These are phyloP conservation scores for Nematostella vectensis DNA, from an alignment of 92 coral and sea anemone species.

Conservation along the genomic window DNA sequence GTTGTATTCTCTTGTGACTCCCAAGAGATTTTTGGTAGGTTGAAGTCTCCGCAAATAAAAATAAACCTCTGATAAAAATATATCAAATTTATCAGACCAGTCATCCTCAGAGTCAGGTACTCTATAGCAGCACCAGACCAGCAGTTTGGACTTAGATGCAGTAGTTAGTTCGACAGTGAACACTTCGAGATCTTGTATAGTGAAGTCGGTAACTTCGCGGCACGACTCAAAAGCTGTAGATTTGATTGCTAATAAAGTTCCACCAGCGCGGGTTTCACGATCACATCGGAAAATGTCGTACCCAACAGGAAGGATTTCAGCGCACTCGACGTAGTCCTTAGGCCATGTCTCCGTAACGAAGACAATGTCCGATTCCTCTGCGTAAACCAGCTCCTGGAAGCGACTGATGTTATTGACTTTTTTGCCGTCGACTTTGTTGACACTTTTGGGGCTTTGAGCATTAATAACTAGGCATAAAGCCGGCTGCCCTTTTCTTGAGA, in stretches of 20 bases:
- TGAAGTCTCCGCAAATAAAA: slow-evolving; percentile 6
- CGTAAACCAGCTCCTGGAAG: slow-evolving; percentile 43
- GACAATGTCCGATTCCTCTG: slow-evolving; percentile 36
- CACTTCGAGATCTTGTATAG: slow-evolving; percentile 16
- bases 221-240: too few species aligned
- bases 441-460: slow-evolving; percentile 40
- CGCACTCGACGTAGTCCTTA: slow-evolving; percentile 19
- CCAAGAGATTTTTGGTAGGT: slow-evolving; percentile 14
- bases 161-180: slow-evolving; percentile 11
- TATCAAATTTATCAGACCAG: slow-evolving; percentile 3
- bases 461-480: slow-evolving; percentile 38
- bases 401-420: slow-evolving; percentile 23
- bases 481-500: background rate
- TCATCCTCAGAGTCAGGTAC: background rate
- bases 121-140: slow-evolving; percentile 20
- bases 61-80: slow-evolving; percentile 2
- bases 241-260: slow-evolving; percentile 43
- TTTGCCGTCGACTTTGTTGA: slow-evolving; percentile 19
- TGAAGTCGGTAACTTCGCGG: slow-evolving; percentile 29
- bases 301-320: slow-evolving; percentile 29
- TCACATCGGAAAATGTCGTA: slow-evolving; percentile 33
- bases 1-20: slow-evolving; percentile 16
- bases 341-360: slow-evolving; percentile 54
- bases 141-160: slow-evolving; percentile 6
- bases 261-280: slow-evolving; percentile 40